Evolutionary conservation across 2,113 vertebrate genomes (phyloP).

Genomic region (Meriones unguiculatus): DNA sequence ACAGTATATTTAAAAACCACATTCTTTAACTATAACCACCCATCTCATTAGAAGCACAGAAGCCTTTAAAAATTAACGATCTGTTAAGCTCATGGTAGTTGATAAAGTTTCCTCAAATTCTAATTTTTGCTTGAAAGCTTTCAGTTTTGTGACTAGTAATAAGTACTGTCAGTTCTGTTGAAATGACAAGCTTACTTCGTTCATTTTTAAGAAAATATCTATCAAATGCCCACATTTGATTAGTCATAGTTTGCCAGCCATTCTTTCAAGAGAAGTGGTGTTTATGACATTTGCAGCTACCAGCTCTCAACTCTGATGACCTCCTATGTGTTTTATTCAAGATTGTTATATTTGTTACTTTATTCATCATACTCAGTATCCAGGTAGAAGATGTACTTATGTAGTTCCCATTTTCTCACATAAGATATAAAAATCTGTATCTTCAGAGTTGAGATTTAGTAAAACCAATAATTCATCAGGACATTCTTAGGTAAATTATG

Average conservation of each 20-base stretch:
- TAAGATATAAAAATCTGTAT: not conserved
- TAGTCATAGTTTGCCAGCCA: constrained; percentile 3
- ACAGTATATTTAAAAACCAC: constrained; percentile 11
- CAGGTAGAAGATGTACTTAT: not conserved
- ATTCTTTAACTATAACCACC: not conserved
- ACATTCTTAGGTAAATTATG: not conserved
- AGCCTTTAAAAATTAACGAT: constrained; percentile 39
- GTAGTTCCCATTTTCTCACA: not conserved
- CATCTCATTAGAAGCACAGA: constrained; percentile 18
- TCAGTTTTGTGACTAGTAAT: constrained; percentile 50
- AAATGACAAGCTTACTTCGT: constrained; percentile 53
- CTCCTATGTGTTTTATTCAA: not conserved
- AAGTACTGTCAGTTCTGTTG: constrained; percentile 45
- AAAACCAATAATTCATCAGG: not conserved
- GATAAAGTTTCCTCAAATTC: constrained; percentile 16
- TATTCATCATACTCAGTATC: not conserved
- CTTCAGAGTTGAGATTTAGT: not conserved
- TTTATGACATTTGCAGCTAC: not conserved
- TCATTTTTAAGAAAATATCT: constrained; percentile 62
- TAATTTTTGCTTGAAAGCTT: constrained; percentile 48
- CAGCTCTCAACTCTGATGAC: not conserved
- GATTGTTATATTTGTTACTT: not conserved
- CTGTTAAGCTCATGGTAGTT: constrained; percentile 8
- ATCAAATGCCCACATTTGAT: constrained; percentile 27
- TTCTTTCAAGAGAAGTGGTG: constrained; percentile 3